Percentiles rank a stretch among this genome's conserved stretches.
phyloP scores from a whole-genome alignment of 1,140 invertebrate species.

The Drosophila miranda region DNA sequence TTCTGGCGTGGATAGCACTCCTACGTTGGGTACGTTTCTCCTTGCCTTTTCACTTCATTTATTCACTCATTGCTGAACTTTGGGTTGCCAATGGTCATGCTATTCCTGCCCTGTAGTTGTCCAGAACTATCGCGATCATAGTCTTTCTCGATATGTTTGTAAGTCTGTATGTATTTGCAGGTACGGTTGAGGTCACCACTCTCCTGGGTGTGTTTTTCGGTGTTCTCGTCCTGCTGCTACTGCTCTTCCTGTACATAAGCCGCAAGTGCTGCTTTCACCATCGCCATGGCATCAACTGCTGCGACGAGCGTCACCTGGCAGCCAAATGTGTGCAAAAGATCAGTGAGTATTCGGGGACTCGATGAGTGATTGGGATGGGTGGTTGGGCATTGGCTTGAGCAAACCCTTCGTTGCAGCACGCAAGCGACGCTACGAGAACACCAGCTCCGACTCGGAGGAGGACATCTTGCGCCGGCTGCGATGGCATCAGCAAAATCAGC shows the following conservation, averaged over 20 bases:
- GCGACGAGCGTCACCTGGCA: constrained; percentile 84
- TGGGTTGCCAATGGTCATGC: too few relatives aligned
- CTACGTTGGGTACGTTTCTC: constrained; percentile 70
- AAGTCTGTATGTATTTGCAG: constrained; percentile 82
- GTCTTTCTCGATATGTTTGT: too few relatives aligned
- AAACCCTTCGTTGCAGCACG: constrained; percentile 54
- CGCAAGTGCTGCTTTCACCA: constrained; percentile 89
- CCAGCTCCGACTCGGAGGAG: constrained; percentile 90
- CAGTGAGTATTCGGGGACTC: constrained; percentile 69
- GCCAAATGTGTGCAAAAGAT: constrained; percentile 83
- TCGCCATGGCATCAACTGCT: constrained; percentile 85
- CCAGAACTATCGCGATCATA: too few relatives aligned
- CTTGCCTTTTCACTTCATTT: constrained; percentile 12
- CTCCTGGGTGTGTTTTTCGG: constrained; percentile 90
- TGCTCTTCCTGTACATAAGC: constrained; percentile 91
- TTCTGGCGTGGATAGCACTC: constrained; percentile 78
- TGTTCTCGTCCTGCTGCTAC: constrained; percentile 88
- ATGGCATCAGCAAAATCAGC: constrained; percentile 78
- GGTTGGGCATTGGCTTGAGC: background rate
- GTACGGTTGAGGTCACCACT: constrained; percentile 90
- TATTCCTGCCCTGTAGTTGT: too few relatives aligned
- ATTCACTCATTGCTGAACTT: background rate
- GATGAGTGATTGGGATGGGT: background rate
- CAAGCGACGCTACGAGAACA: constrained; percentile 83
- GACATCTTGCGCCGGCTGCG: constrained; percentile 87